phyloP scores from a whole-genome alignment of 2,888 invertebrate genomes.

The Boloria euphrosyne region DNA sequence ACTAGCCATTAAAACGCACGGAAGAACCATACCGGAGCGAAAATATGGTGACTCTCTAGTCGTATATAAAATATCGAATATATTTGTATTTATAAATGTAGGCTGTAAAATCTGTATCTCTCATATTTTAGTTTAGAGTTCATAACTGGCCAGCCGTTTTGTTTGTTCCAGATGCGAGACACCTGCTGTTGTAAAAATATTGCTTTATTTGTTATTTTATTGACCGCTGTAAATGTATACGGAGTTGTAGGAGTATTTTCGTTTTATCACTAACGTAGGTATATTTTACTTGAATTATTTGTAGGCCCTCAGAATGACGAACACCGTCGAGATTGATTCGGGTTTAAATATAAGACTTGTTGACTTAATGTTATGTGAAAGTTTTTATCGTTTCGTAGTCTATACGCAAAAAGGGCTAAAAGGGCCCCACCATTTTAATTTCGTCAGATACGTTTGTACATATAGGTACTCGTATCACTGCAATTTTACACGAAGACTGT shows the following conservation, averaged over 20 bases:
- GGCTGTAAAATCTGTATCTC: constrained; percentile 1
- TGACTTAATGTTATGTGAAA: too few species aligned
- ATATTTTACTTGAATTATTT: too few species aligned
- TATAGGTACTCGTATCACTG: too few species aligned
- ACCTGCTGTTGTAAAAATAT: constrained; percentile 26
- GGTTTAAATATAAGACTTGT: too few species aligned
- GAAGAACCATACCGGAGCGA: too few species aligned
- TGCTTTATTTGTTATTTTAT: constrained; percentile 25
- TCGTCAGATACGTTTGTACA: too few species aligned
- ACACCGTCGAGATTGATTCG: too few species aligned
- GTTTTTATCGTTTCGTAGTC: neutral
- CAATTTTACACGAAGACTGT: neutral
- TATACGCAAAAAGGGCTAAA: too few species aligned
- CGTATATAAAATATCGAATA: neutral
- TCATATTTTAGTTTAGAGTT: constrained; percentile 14
- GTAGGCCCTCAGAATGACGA: too few species aligned
- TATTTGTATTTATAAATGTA: neutral
- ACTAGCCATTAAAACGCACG: too few species aligned
- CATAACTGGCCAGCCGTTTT: constrained; percentile 14
- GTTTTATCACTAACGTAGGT: neutral
- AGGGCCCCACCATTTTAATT: too few species aligned
- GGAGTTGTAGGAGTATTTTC: constrained; percentile 2
- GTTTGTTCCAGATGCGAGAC: constrained; percentile 22
- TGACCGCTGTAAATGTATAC: neutral
- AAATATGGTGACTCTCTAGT: too few species aligned